Evolutionary conservation across 1,140 invertebrate genomes (phyloP).

Genomic region (Vanessa tameamea): DNA sequence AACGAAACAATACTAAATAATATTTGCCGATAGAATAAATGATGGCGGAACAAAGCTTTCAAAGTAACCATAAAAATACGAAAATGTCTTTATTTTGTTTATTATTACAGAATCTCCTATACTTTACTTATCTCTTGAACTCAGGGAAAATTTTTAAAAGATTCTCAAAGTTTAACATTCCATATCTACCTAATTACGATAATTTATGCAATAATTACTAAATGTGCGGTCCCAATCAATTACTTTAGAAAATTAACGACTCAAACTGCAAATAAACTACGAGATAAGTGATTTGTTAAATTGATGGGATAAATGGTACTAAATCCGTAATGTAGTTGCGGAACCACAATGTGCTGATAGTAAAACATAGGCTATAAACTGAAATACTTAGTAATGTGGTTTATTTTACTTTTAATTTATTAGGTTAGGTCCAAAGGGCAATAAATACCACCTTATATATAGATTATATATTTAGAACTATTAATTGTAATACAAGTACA

Average conservation of each 20-base stretch:
- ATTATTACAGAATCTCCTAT: too few species aligned
- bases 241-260: constrained; percentile 21
- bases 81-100: too few species aligned
- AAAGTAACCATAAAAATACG: too few species aligned
- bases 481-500: too few species aligned
- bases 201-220: background rate
- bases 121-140: too few species aligned
- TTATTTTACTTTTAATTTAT: constrained; percentile 11
- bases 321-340: constrained; percentile 22
- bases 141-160: background rate
- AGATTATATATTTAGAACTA: too few species aligned
- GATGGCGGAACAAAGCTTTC: too few species aligned
- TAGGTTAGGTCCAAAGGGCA: background rate
- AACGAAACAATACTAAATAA: too few species aligned
- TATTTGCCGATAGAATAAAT: too few species aligned
- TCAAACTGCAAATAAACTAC: constrained; percentile 17
- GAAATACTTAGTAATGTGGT: constrained; percentile 14
- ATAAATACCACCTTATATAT: too few species aligned
- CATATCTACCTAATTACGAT: too few species aligned
- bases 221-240: background rate
- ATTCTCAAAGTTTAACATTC: too few species aligned
- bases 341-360: constrained; percentile 16
- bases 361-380: constrained; percentile 23
- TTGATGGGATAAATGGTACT: constrained; percentile 27
- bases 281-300: constrained; percentile 32